Percentiles rank a stretch among this genome's conserved stretches.
phyloP scores from a whole-genome alignment of 1,140 invertebrate species.

The Oedothorax gibbosus region DNA sequence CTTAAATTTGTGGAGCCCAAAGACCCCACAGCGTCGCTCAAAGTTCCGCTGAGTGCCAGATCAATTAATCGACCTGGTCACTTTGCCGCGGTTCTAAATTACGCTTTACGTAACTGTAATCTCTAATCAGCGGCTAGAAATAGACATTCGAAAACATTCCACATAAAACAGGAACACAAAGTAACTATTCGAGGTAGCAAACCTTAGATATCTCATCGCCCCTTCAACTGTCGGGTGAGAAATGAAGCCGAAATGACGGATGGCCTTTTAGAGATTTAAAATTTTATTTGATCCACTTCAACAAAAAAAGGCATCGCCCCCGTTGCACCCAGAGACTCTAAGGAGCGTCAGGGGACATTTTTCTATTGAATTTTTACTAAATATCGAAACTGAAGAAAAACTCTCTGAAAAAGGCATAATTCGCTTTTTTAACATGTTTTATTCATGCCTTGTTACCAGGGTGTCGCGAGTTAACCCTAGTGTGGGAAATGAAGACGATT shows the following conservation, averaged over 20 bases:
- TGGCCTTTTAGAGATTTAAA: conserved; percentile 59
- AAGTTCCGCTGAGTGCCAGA: too few species aligned
- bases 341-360: conserved; percentile 48
- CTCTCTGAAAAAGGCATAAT: conserved; percentile 40
- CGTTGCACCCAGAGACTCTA: conserved; percentile 18
- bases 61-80: too few species aligned
- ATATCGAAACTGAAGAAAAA: conserved; percentile 9
- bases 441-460: conserved; percentile 53
- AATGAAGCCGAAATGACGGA: conserved; percentile 59
- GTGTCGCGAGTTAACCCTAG: conserved; percentile 12
- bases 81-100: too few species aligned
- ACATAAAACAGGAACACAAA: too few species aligned
- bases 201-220: too few species aligned
- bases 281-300: conserved; percentile 58
- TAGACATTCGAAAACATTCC: too few species aligned
- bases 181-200: too few species aligned
- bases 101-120: too few species aligned
- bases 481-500: background rate
- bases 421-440: conserved; percentile 56
- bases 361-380: conserved; percentile 7
- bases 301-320: background rate
- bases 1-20: too few species aligned
- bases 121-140: too few species aligned
- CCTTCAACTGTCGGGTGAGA: conserved; percentile 46
- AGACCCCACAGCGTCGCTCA: too few species aligned